Evolutionary conservation across 2,888 invertebrate species (phyloP).

Genomic region (Eremobia ochroleuca): DNA sequence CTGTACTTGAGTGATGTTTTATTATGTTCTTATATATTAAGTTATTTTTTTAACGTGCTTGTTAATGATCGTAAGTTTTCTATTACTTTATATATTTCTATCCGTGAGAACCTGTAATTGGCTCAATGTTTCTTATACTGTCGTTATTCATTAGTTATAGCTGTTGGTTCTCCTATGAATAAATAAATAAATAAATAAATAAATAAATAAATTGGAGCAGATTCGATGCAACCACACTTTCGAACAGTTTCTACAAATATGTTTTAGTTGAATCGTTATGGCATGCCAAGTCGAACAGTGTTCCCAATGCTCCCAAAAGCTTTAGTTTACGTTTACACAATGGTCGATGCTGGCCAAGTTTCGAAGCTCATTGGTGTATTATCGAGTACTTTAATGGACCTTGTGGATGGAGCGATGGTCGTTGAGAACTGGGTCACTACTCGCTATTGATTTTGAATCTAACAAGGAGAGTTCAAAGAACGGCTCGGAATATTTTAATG

Average conservation of each 20-base stretch:
- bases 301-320: not conserved
- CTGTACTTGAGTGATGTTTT: no score
- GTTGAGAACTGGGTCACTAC: slow-evolving; percentile 56
- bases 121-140: no score
- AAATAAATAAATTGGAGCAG: slow-evolving; percentile 36
- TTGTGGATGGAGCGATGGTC: slow-evolving; percentile 42
- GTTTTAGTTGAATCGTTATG: slow-evolving; percentile 22
- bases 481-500: slow-evolving; percentile 46
- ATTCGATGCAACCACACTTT: slow-evolving; percentile 35
- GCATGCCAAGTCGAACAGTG: slow-evolving; percentile 2
- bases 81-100: no score
- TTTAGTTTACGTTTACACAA: slow-evolving; percentile 29
- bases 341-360: slow-evolving; percentile 34
- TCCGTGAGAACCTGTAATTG: no score
- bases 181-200: no score
- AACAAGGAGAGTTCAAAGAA: slow-evolving; percentile 48
- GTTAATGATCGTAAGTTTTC: no score
- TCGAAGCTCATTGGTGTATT: slow-evolving; percentile 31
- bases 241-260: slow-evolving; percentile 27
- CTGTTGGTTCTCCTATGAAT: no score
- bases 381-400: slow-evolving; percentile 55
- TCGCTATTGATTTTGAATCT: slow-evolving; percentile 53
- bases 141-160: no score
- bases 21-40: no score
- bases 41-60: no score